Evolutionary conservation across 2,888 invertebrate species (phyloP).

Genomic region (Hipparchia semele): DNA sequence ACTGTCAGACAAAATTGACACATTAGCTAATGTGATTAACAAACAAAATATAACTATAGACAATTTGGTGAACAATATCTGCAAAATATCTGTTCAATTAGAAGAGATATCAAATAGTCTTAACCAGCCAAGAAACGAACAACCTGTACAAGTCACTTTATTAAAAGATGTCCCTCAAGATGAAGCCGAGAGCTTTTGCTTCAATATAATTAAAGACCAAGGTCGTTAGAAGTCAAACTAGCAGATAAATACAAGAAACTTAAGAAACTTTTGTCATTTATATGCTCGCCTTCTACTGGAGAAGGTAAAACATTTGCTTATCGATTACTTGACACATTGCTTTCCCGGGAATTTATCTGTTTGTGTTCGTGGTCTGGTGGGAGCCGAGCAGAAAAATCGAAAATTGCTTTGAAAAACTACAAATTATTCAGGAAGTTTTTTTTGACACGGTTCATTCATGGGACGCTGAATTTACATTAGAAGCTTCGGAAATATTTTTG

Average conservation of each 20-base stretch:
- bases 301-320: too few relatives aligned
- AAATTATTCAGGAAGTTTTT: too few relatives aligned
- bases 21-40: neutral
- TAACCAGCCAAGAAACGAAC: conserved; percentile 2
- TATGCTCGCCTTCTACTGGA: too few relatives aligned
- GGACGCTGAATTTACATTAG: too few relatives aligned
- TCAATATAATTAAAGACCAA: conserved; percentile 1
- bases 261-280: neutral
- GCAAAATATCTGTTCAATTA: neutral
- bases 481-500: too few relatives aligned
- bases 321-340: too few relatives aligned
- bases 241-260: conserved; percentile 4
- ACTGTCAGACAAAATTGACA: neutral
- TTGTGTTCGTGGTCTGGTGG: too few relatives aligned
- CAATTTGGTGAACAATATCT: neutral
- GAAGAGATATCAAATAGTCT: conserved; percentile 4
- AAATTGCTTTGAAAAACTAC: too few relatives aligned
- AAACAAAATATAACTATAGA: neutral
- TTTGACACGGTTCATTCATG: too few relatives aligned
- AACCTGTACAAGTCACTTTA: conserved; percentile 4
- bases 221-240: conserved; percentile 4
- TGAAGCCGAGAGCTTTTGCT: neutral
- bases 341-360: too few relatives aligned
- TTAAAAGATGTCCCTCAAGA: neutral
- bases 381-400: too few relatives aligned